These are phyloP conservation scores for Heptranchias perlo DNA, from an alignment of 2,113 vertebrate species.

Conservation along the genomic window DNA sequence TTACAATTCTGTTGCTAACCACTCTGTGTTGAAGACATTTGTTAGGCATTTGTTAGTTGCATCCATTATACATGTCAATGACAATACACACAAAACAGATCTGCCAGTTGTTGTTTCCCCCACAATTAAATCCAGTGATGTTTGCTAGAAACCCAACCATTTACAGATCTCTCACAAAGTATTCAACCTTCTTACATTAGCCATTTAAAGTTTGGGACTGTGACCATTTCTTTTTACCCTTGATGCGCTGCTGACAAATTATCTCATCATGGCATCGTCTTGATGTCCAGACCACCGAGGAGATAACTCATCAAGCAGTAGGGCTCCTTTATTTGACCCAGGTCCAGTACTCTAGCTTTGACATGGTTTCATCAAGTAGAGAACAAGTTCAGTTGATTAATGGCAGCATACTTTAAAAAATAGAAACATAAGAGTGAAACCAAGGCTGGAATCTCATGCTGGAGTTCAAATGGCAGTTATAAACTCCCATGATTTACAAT, in stretches of 20 bases:
- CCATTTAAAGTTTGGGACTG: not conserved
- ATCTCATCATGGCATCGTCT: not conserved
- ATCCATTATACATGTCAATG: not conserved
- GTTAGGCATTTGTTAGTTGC: not conserved
- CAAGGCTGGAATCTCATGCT: not conserved
- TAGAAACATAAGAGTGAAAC: not conserved
- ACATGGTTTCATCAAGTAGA: conserved; percentile 1
- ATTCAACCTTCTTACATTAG: not conserved
- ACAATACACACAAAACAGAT: not conserved
- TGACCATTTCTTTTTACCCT: conserved; percentile 1
- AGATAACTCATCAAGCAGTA: not conserved
- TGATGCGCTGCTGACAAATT: not conserved
- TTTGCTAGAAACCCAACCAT: not conserved
- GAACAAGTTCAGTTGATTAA: conserved; percentile 26
- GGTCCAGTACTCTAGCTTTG: not conserved
- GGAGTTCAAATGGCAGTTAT: conserved; percentile 11
- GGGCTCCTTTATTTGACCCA: conserved; percentile 18
- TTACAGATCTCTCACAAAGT: not conserved
- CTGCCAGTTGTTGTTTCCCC: not conserved
- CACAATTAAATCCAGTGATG: not conserved
- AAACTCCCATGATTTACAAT: not conserved
- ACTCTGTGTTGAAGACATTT: not conserved
- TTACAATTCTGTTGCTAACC: not conserved
- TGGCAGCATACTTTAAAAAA: not conserved
- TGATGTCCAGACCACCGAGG: not conserved